These are phyloP conservation scores for Dipodomys stephensi DNA, from an alignment of 2,113 vertebrate species.

Conservation along the genomic window DNA sequence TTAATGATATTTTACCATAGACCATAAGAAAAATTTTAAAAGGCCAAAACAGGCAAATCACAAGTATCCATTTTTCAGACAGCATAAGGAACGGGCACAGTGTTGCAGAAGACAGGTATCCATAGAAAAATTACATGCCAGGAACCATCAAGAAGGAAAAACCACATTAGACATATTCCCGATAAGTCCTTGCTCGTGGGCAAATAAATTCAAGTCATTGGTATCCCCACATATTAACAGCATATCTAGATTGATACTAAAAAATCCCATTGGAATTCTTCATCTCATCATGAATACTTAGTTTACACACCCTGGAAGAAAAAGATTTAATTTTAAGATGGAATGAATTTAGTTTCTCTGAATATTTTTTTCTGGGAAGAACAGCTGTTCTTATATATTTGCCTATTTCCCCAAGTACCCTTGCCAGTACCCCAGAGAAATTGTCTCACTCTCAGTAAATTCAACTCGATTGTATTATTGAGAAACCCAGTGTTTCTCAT, in stretches of 20 bases:
- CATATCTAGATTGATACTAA: slow-evolving; percentile 16
- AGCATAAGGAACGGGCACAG: background rate
- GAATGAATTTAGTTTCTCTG: slow-evolving; percentile 68
- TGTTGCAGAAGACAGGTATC: background rate
- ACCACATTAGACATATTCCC: background rate
- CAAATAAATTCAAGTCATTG: slow-evolving; percentile 44
- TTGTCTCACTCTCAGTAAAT: slow-evolving; percentile 10
- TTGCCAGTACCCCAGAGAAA: slow-evolving; percentile 58
- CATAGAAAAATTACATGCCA: slow-evolving; percentile 11
- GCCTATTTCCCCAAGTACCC: slow-evolving; percentile 46
- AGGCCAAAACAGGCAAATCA: background rate
- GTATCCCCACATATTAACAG: slow-evolving; percentile 11
- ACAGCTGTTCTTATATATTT: slow-evolving; percentile 69
- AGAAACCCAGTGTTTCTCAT: slow-evolving; percentile 50
- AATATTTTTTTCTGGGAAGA: slow-evolving; percentile 40
- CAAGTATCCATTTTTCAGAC: background rate
- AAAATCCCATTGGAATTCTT: slow-evolving; percentile 59
- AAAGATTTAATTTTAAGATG: slow-evolving; percentile 69
- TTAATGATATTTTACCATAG: slow-evolving; percentile 3
- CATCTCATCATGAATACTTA: slow-evolving; percentile 46
- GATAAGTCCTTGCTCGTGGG: slow-evolving; percentile 33
- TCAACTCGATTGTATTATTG: slow-evolving; percentile 71
- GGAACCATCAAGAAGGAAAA: background rate
- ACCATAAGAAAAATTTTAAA: background rate
- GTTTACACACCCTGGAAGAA: slow-evolving; percentile 64